Conservation (phyloP, 2,888 invertebrate genomes). For the Molorchus minor region DNA sequence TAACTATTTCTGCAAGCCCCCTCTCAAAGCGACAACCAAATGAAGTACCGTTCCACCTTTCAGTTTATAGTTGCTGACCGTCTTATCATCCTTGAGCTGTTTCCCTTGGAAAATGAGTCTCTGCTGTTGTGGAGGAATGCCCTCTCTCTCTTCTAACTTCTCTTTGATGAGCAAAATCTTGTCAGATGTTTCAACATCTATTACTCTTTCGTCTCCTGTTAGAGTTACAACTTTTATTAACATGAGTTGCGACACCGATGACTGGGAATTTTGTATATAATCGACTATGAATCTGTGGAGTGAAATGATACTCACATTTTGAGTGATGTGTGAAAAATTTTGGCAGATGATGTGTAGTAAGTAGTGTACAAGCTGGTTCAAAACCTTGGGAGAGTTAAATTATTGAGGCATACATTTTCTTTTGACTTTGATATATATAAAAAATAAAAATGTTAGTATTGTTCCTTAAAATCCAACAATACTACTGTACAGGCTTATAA, state of each 20-base stretch:
- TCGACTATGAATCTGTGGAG: conserved; percentile 22
- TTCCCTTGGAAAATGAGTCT: conserved; percentile 58
- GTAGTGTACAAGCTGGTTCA: no score
- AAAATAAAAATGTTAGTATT: no score
- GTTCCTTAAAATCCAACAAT: no score
- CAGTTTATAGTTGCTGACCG: conserved; percentile 57
- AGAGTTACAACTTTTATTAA: conserved; percentile 59
- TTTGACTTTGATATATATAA: no score
- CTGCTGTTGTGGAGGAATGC: conserved; percentile 59
- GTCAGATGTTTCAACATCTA: conserved; percentile 58
- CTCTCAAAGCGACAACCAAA: conserved; percentile 59
- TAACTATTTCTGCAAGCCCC: conserved; percentile 47
- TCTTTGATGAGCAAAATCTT: conserved; percentile 57
- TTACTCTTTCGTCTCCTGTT: conserved; percentile 57
- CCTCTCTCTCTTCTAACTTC: conserved; percentile 59
- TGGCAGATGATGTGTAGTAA: no score
- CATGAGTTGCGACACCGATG: conserved; percentile 45
- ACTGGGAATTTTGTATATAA: conserved; percentile 35
- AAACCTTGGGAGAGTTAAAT: no score
- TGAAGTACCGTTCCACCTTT: conserved; percentile 57
- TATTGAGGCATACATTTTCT: no score
- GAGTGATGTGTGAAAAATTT: conserved; percentile 16
- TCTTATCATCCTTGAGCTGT: conserved; percentile 58
- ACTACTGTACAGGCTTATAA: no score
- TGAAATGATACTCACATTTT: conserved; percentile 18